Conservation (phyloP, 2,113 vertebrate genomes). For the Ovis canadensis region DNA sequence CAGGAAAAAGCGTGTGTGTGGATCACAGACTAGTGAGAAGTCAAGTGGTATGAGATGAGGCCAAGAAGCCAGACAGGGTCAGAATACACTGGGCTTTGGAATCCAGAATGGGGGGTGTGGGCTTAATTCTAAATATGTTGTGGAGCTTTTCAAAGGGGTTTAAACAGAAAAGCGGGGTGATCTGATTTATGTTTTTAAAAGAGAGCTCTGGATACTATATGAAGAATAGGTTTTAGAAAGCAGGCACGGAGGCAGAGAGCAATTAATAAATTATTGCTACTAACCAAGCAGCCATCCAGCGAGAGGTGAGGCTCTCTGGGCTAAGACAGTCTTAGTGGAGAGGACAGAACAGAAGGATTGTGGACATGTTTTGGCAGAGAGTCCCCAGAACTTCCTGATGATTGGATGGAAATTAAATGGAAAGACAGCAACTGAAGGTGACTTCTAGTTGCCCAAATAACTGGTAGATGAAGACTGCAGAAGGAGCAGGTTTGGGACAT, state of each 20-base stretch:
- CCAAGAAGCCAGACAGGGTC: not conserved
- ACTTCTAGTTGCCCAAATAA: not conserved
- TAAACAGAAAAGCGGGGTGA: not conserved
- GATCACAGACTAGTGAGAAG: not conserved
- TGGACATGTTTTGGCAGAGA: not conserved
- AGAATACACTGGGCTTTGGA: not conserved
- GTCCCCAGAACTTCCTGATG: not conserved
- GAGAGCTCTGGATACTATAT: not conserved
- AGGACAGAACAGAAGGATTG: not conserved
- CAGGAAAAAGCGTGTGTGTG: not conserved
- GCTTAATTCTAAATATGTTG: not conserved
- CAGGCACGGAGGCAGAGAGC: not conserved
- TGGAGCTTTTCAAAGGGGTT: not conserved
- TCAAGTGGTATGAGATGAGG: not conserved
- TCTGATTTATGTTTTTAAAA: not conserved
- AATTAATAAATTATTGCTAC: not conserved
- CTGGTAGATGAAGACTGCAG: not conserved
- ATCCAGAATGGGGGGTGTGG: not conserved
- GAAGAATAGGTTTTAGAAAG: conserved; percentile 25
- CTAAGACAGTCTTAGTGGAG: not conserved
- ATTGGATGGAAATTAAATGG: not conserved
- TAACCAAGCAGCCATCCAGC: not conserved
- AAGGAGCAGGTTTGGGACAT: not conserved
- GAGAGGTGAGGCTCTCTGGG: not conserved
- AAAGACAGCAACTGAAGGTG: not conserved